A percentile compares a stretch with the other conserved stretches of the same genome.
These are phyloP conservation scores for Cynoglossus semilaevis DNA, from an alignment of 2,113 vertebrate species.

Conservation along the genomic window DNA sequence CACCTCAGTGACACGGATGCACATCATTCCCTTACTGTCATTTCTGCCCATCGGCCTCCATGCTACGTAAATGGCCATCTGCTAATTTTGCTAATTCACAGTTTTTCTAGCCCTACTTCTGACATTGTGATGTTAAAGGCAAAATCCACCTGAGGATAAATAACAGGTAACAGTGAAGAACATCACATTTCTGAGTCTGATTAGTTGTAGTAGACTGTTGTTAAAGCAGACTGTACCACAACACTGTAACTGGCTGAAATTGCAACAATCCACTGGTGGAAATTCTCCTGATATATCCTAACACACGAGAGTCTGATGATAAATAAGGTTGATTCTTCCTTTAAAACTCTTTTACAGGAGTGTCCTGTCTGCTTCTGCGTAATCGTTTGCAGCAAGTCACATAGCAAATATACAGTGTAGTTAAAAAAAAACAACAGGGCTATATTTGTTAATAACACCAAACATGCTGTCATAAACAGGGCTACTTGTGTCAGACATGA, in stretches of 20 bases:
- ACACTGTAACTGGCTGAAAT: background rate
- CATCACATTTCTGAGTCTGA: conserved; percentile 45
- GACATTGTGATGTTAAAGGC: conserved; percentile 23
- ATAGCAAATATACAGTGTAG: conserved; percentile 68
- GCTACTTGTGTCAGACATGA: conserved; percentile 38
- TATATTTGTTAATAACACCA: conserved; percentile 37
- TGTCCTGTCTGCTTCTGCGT: conserved; percentile 20
- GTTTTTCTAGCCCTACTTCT: conserved; percentile 61
- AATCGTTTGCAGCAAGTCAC: conserved; percentile 50
- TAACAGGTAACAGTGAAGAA: background rate
- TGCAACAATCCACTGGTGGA: background rate
- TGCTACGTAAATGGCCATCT: conserved; percentile 60
- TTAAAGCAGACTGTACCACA: background rate
- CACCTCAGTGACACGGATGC: no score
- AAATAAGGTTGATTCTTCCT: conserved; percentile 40
- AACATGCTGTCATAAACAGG: conserved; percentile 44
- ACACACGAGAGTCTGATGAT: background rate
- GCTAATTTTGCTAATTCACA: conserved; percentile 67
- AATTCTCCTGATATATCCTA: background rate
- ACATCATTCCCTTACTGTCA: conserved; percentile 20
- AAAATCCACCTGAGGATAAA: conserved; percentile 27
- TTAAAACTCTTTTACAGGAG: conserved; percentile 28
- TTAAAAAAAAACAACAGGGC: conserved; percentile 18
- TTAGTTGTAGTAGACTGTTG: background rate
- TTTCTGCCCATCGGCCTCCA: conserved; percentile 37